A percentile compares a stretch with the other conserved stretches of the same genome.
Conservation (phyloP, 2,888 invertebrate genomes). For the Globia sparganii region DNA sequence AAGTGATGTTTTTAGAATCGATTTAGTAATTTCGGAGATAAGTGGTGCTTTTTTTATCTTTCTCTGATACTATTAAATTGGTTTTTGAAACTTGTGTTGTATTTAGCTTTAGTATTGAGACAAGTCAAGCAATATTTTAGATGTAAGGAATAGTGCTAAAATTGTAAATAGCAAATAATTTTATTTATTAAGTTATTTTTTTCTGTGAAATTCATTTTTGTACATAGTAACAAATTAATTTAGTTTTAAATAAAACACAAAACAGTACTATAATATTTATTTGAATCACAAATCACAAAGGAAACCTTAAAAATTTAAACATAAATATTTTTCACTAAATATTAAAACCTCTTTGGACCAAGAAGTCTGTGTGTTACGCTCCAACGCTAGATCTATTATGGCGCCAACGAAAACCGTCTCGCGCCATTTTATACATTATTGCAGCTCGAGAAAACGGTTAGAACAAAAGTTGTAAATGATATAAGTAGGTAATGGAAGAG, state of each 20-base stretch:
- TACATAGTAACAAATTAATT: slow-evolving; percentile 45
- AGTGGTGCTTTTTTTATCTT: slow-evolving; percentile 8
- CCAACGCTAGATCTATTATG: slow-evolving; percentile 67
- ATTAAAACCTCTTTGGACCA: slow-evolving; percentile 16
- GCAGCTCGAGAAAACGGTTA: slow-evolving; percentile 60
- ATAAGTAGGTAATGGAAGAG: slow-evolving; percentile 66
- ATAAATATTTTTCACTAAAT: background rate
- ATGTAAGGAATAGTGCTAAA: slow-evolving; percentile 29
- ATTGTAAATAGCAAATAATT: slow-evolving; percentile 53
- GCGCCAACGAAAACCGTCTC: slow-evolving; percentile 64
- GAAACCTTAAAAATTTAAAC: background rate
- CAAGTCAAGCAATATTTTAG: slow-evolving; percentile 55
- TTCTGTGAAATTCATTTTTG: slow-evolving; percentile 31
- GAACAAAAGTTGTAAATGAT: slow-evolving; percentile 64
- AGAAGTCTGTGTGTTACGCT: slow-evolving; percentile 45
- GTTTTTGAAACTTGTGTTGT: slow-evolving; percentile 23
- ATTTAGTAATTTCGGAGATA: slow-evolving; percentile 18
- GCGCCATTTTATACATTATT: slow-evolving; percentile 67
- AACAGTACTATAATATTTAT: slow-evolving; percentile 60
- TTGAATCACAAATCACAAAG: slow-evolving; percentile 14
- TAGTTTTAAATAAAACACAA: slow-evolving; percentile 56
- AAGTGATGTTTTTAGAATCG: slow-evolving; percentile 9
- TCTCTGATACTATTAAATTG: slow-evolving; percentile 1
- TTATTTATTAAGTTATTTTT: slow-evolving; percentile 59
- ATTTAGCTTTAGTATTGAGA: slow-evolving; percentile 4